A percentile compares a stretch with the other conserved stretches of the same genome.
phyloP scores from a whole-genome alignment of 2,113 vertebrate genomes.

The Eleginops maclovinus region DNA sequence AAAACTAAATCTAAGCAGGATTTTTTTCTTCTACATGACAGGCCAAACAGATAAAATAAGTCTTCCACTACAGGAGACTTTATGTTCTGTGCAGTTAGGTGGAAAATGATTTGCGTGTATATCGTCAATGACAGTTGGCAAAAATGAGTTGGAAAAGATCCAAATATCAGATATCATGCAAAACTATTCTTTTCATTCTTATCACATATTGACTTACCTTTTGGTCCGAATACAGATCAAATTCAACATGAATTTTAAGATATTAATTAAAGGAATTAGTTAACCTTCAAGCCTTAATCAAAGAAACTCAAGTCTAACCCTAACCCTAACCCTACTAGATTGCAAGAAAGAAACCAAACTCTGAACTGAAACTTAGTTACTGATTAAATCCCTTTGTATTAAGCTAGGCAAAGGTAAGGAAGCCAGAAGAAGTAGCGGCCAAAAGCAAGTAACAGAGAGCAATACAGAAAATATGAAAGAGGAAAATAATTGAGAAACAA shows the following conservation, averaged over 20 bases:
- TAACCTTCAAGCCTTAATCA: background rate
- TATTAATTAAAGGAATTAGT: background rate
- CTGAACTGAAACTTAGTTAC: constrained; percentile 30
- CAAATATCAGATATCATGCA: too few relatives aligned
- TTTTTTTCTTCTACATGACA: too few relatives aligned
- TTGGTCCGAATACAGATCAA: constrained; percentile 3
- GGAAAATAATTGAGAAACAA: constrained; percentile 1
- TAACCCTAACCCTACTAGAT: background rate
- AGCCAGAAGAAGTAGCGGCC: background rate
- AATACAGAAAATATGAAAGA: background rate
- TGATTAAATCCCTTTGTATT: constrained; percentile 19
- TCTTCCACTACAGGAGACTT: too few relatives aligned
- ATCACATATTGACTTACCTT: background rate
- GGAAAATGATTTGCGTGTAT: too few relatives aligned
- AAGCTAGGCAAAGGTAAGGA: background rate
- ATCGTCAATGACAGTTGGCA: too few relatives aligned
- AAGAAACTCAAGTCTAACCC: background rate
- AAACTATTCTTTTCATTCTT: constrained; percentile 22
- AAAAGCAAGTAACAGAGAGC: constrained; percentile 21
- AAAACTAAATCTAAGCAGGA: too few relatives aligned
- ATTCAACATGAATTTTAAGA: background rate
- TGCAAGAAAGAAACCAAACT: constrained; percentile 13
- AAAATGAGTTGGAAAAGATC: too few relatives aligned
- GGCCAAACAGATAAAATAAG: too few relatives aligned
- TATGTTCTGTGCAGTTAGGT: too few relatives aligned